Base-by-base conservation (phyloP, 2,113 vertebrate species). In the Stigmatopora nigra region DNA sequence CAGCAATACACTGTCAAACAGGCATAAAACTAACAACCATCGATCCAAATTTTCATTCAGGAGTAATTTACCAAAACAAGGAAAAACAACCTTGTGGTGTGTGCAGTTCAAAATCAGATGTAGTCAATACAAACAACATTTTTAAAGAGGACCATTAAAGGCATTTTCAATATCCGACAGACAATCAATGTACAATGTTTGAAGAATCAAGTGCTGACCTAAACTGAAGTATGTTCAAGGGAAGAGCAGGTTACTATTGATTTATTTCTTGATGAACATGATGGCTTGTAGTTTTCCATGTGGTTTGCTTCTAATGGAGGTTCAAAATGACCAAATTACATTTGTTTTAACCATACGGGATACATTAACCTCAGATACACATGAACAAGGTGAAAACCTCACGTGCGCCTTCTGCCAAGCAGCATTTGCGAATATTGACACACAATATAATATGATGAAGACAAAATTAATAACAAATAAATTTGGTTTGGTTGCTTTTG, bases 61-160 rank as follows among this genome's bases (percentile, higher is more conserved):
- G 35, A 48, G 66, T 73, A 47, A 66, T 75, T 19, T 64, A n/a
- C 63, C 62, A 35, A 70, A n/a, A 56, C 46, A 38, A 52, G 77
- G 61, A 65, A 66, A 45, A 57, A 69, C 8, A 56, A 44, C 46
- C 61, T 49, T 61, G 12, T 3, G 56, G 67, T 57, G 52, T 49
- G 81, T 79, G 78, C 65, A 78, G 84, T 86, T 84, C 69, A 71
- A 79, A 89, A 86, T 80, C 72, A 77, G 88, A 85, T 69, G 81
- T 76, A 84, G 93, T 93, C 92, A 92, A 92, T 93, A 89, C 86
- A 93, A 93, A 93, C 60, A 71, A 53, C 62, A 69, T 92, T 93
- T 91, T 82, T 84, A 89, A 91, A 82, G 80, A 91, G 83, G 87
- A 75, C 89, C 79, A 89, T 90, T 88, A 91, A 86, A 84, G 82